Conservation (phyloP, 2,888 invertebrate genomes). For the Cyrtodaria siliqua region DNA sequence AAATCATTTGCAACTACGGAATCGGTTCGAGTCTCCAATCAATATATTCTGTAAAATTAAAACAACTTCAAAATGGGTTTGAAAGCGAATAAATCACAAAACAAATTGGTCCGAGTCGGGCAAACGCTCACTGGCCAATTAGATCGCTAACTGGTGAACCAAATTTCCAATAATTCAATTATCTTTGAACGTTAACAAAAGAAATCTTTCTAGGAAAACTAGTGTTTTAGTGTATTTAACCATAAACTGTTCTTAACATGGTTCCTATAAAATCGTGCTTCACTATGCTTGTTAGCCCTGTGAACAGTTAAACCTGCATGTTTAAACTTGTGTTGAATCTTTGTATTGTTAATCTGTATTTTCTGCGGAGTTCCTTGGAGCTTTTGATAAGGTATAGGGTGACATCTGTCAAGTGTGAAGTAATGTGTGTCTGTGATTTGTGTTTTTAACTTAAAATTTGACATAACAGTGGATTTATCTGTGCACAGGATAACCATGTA, state of each 20-base stretch:
- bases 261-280: too few species aligned
- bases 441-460: not conserved
- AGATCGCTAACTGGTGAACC: not conserved
- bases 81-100: too few species aligned
- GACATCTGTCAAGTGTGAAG: not conserved
- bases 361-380: conserved; percentile 61
- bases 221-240: too few species aligned
- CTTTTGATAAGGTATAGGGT: conserved; percentile 37
- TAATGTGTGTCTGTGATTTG: conserved; percentile 1
- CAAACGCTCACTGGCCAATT: conserved; percentile 18
- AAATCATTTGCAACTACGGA: too few species aligned
- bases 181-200: not conserved
- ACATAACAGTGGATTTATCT: too few species aligned
- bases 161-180: conserved; percentile 28
- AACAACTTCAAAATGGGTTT: too few species aligned
- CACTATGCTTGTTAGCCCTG: too few species aligned
- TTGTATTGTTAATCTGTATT: conserved; percentile 27
- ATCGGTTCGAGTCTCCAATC: too few species aligned
- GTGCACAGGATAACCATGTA: too few species aligned
- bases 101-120: conserved; percentile 11
- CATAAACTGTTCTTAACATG: too few species aligned
- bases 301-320: conserved; percentile 12
- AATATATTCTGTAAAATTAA: too few species aligned
- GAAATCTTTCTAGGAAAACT: too few species aligned
- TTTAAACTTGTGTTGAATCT: conserved; percentile 20